These are phyloP conservation scores for Notoglanidium macrostoma DNA, from an alignment of 2,797 vertebrate genomes.

Conservation along the genomic window DNA sequence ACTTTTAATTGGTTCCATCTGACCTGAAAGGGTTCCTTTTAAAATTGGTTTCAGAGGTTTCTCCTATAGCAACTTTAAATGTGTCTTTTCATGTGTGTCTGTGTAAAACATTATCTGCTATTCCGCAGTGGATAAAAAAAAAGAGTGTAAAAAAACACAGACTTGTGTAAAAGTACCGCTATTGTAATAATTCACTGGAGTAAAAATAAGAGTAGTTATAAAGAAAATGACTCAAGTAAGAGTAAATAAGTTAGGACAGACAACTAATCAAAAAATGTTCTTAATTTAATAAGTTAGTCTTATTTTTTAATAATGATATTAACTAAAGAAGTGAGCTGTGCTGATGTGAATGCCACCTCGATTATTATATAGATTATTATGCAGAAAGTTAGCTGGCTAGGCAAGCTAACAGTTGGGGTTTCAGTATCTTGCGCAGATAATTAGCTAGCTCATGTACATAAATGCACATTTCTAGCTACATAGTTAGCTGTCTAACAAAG, in stretches of 20 bases:
- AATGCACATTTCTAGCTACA: neutral
- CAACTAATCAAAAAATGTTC: no score
- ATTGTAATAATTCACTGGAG: neutral
- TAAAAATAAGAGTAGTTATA: neutral
- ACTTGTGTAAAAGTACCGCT: neutral
- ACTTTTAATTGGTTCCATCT: constrained; percentile 38
- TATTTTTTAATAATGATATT: no score
- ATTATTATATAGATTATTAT: no score
- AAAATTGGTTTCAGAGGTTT: constrained; percentile 4
- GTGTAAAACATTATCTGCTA: neutral
- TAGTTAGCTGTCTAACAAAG: neutral
- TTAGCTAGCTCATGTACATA: neutral
- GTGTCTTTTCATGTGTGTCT: neutral
- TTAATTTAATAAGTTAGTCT: no score
- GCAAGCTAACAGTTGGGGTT: neutral
- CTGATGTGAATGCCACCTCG: no score
- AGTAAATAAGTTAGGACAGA: neutral
- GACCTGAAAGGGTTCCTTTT: constrained; percentile 8
- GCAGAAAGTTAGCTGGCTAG: neutral
- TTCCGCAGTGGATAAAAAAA: neutral
- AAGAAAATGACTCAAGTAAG: neutral
- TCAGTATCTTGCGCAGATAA: neutral
- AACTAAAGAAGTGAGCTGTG: neutral
- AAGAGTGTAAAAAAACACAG: no score
- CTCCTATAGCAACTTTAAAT: neutral